Evolutionary conservation across 2,888 invertebrate species (phyloP).

Genomic region (Eupithecia pulchellata): DNA sequence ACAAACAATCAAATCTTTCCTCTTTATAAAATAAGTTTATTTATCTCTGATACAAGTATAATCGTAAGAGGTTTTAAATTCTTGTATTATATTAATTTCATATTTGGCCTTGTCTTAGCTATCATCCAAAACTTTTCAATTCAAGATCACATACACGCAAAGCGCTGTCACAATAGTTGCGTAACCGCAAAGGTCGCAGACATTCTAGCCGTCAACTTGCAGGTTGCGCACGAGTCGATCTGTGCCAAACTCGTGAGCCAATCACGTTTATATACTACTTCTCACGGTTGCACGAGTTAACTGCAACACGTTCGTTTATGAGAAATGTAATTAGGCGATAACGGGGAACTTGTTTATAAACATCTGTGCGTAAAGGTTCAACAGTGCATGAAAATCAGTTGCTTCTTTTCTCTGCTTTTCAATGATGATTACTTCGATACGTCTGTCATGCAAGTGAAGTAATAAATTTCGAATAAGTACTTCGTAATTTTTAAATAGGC

Average conservation of each 20-base stretch:
- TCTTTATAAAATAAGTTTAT: not conserved
- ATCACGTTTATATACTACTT: slow-evolving; percentile 37
- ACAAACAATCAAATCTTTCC: too few species aligned
- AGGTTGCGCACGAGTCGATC: slow-evolving; percentile 34
- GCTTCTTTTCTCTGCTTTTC: not conserved
- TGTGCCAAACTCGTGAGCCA: slow-evolving; percentile 44
- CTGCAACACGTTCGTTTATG: not conserved
- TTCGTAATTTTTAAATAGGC: too few species aligned
- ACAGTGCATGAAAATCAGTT: not conserved
- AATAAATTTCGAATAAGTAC: not conserved
- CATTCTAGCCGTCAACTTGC: slow-evolving; percentile 29
- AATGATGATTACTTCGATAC: not conserved
- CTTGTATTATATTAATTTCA: not conserved
- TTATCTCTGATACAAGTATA: not conserved
- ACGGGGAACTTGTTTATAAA: not conserved
- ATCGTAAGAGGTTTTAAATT: not conserved
- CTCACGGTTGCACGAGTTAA: slow-evolving; percentile 22
- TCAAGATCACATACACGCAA: not conserved
- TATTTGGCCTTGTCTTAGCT: not conserved
- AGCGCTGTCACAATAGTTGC: slow-evolving; percentile 23
- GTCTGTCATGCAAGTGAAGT: not conserved
- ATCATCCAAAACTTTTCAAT: not conserved
- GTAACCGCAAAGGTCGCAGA: slow-evolving; percentile 33
- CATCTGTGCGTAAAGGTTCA: not conserved
- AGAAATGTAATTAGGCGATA: not conserved